Conservation (phyloP, 1,140 invertebrate genomes). For the Drosophila varians region DNA sequence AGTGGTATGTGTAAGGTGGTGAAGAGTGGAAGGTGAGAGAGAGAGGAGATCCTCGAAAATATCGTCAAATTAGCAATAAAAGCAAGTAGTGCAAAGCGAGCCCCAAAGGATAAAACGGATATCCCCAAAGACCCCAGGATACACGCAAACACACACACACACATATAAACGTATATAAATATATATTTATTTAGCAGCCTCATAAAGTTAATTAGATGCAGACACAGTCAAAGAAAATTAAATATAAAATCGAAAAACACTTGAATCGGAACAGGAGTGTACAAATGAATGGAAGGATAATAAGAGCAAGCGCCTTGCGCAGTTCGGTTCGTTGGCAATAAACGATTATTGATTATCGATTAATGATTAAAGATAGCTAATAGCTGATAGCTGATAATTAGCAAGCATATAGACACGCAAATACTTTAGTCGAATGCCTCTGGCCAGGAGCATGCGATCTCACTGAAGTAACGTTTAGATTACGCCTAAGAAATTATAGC, state of each 20-base stretch:
- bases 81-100: conserved; percentile 49
- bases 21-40: background rate
- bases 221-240: conserved; percentile 25
- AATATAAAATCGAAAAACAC: background rate
- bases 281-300: conserved; percentile 72
- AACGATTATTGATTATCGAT: conserved; percentile 6
- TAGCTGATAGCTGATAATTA: conserved; percentile 25
- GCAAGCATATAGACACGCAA: conserved; percentile 33
- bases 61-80: conserved; percentile 81
- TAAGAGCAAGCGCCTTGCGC: conserved; percentile 39
- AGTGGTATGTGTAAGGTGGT: conserved; percentile 91
- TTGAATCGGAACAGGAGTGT: conserved; percentile 35
- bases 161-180: conserved; percentile 30
- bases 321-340: conserved; percentile 35
- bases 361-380: background rate
- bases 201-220: conserved; percentile 61
- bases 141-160: conserved; percentile 12
- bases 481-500: conserved; percentile 75
- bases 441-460: conserved; percentile 28
- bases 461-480: conserved; percentile 33
- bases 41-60: conserved; percentile 12
- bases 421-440: conserved; percentile 59
- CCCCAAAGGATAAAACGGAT: conserved; percentile 26
- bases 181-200: conserved; percentile 60
- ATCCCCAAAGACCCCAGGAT: conserved; percentile 11